Base-by-base conservation (phyloP, 2,888 invertebrate species). In the Eremobia ochroleuca region DNA sequence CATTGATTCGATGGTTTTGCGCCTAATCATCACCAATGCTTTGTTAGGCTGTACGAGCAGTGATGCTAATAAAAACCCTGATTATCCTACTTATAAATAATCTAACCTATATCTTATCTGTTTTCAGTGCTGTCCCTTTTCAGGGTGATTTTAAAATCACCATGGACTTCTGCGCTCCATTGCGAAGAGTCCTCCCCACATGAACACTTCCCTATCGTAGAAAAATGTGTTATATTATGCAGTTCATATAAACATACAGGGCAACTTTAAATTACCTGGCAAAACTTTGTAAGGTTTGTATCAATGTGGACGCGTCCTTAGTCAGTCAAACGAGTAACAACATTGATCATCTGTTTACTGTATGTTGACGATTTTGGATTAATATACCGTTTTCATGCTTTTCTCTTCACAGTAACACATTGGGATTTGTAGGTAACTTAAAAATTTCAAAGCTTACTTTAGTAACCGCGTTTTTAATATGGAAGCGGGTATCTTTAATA, bases 211-310 rank as follows among this genome's bases (percentile, higher is more conserved):
- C 86, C 86, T 83, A 88, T 67, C 81, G 62, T 77, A 66, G 55
- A 75, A 74, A 73, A 78, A 73, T 83, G 83, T 83, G 83, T 79
- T 82, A 77, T 21, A 77, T 78, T 79, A 83, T 66, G 61, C 37
- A 78, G 46, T 73, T 82, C n/a, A 82, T 82, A 71, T 67, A 81
- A 82, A 82, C 40, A 43, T 61, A 37, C 8, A 34, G 49, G 71
- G 70, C 43, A 49, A 52, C 40, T 62, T 82, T 74, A 55, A 81
- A 69, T 81, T 52, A 58, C 61, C 15, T 82, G 66, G 82, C 40
- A 28, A 37, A 49, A 71, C 71, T 82, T 77, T 59, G 25, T 25
- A 40, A 34, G 77, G 71, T 49, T 58, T 52, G 46, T 43, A 34
- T 64, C 34, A 2, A 62, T 58, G 21, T 64, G 11, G 28, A 25